Conservation (phyloP, 35 echinoderm and acorn worm species). For the Anneissia japonica region DNA sequence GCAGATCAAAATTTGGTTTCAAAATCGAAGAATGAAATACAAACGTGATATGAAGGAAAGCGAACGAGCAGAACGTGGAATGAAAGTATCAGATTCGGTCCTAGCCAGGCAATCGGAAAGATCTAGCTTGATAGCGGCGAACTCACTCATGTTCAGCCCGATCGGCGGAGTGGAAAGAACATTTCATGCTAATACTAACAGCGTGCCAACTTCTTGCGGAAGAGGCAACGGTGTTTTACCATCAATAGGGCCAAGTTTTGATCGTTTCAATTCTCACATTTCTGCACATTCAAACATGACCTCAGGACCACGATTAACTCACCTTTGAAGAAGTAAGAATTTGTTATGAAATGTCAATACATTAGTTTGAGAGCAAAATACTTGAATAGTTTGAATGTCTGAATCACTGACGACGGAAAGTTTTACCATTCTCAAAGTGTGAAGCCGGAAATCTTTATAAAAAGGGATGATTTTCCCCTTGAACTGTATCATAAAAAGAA, state of each 20-base stretch:
- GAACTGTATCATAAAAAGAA: too few species aligned
- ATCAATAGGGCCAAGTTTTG: neutral
- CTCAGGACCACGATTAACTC: neutral
- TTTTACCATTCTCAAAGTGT: too few species aligned
- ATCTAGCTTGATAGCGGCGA: neutral
- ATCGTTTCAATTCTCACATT: neutral
- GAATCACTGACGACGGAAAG: too few species aligned
- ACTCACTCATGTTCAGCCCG: neutral
- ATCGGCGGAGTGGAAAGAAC: neutral
- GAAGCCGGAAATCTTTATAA: too few species aligned
- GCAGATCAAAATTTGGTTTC: slow-evolving; percentile 99
- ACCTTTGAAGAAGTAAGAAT: neutral
- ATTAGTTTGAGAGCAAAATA: too few species aligned
- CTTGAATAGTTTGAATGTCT: too few species aligned
- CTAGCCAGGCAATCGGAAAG: neutral
- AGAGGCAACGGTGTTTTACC: neutral
- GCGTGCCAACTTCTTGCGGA: neutral
- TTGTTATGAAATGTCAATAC: too few species aligned
- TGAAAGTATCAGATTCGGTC: neutral
- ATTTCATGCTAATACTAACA: neutral
- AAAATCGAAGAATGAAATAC: slow-evolving; percentile 92
- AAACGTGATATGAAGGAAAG: slow-evolving; percentile 53
- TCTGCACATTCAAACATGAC: neutral
- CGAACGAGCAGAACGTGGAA: neutral
- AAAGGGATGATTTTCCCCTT: too few species aligned